Evolutionary conservation across 2,113 vertebrate species (phyloP).

Genomic region (Crypturellus undulatus): DNA sequence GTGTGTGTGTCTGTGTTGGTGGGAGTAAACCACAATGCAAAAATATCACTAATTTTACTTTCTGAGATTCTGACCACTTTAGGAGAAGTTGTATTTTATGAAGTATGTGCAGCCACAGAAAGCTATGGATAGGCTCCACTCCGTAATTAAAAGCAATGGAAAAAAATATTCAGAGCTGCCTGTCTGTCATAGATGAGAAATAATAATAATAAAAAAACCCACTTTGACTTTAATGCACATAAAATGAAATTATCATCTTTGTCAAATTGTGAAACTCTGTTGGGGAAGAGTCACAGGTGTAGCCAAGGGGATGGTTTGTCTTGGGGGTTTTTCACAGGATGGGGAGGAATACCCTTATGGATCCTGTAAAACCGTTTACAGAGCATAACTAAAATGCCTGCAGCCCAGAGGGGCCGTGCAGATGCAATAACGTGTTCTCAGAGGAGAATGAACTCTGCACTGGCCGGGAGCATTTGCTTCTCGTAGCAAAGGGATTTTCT

Average conservation of each 20-base stretch:
- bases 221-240: neutral
- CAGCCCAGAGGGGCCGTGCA: neutral
- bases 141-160: slow-evolving; percentile 11
- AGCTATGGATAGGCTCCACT: neutral
- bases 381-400: slow-evolving; percentile 24
- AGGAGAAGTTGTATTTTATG: neutral
- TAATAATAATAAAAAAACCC: neutral
- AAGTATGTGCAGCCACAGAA: neutral
- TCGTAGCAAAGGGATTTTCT: neutral
- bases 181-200: neutral
- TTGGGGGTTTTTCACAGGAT: neutral
- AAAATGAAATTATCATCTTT: neutral
- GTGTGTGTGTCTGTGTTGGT: accelerated
- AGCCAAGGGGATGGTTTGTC: neutral
- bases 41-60: neutral
- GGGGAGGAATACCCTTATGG: neutral
- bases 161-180: neutral
- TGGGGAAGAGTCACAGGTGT: neutral
- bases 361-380: neutral
- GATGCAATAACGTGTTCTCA: neutral
- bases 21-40: neutral
- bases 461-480: slow-evolving; percentile 4
- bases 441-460: slow-evolving; percentile 31
- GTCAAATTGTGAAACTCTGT: neutral
- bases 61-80: neutral